Evolutionary conservation across 2,888 invertebrate species (phyloP).

Genomic region (Therioaphis trifolii): DNA sequence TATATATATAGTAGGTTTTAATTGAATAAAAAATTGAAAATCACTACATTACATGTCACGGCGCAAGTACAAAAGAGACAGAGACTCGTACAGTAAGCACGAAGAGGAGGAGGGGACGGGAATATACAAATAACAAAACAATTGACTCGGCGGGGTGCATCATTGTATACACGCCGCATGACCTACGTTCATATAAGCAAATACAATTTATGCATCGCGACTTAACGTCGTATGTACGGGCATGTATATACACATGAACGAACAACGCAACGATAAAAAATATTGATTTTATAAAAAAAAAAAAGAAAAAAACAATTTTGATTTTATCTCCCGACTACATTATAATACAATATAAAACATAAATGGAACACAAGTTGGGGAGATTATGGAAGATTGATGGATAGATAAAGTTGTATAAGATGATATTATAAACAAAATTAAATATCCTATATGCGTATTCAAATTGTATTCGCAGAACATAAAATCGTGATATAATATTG

Average conservation of each 20-base stretch:
- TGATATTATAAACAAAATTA: slow-evolving; percentile 25
- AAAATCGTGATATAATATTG: slow-evolving; percentile 31
- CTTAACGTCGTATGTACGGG: neutral
- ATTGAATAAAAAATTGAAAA: slow-evolving; percentile 22
- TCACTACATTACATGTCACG: neutral
- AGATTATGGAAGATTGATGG: slow-evolving; percentile 38
- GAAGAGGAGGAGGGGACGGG: neutral
- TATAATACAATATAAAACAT: neutral
- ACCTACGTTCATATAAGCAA: neutral
- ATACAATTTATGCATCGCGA: slow-evolving; percentile 1
- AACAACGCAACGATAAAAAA: slow-evolving; percentile 11
- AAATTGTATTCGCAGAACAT: slow-evolving; percentile 22
- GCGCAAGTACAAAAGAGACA: neutral
- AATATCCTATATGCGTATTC: slow-evolving; percentile 29
- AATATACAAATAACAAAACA: too few relatives aligned
- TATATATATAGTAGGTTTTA: too few relatives aligned
- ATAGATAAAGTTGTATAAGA: slow-evolving; percentile 9
- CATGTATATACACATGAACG: neutral
- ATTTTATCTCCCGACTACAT: slow-evolving; percentile 16
- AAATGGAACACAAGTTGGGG: neutral
- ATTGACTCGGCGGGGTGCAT: slow-evolving; percentile 8
- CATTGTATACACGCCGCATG: neutral
- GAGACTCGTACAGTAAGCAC: neutral
- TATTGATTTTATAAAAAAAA: neutral
- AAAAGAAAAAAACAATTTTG: slow-evolving; percentile 18